These are phyloP conservation scores for Clarias magur DNA, from an alignment of 2,113 vertebrate species.

Conservation along the genomic window DNA sequence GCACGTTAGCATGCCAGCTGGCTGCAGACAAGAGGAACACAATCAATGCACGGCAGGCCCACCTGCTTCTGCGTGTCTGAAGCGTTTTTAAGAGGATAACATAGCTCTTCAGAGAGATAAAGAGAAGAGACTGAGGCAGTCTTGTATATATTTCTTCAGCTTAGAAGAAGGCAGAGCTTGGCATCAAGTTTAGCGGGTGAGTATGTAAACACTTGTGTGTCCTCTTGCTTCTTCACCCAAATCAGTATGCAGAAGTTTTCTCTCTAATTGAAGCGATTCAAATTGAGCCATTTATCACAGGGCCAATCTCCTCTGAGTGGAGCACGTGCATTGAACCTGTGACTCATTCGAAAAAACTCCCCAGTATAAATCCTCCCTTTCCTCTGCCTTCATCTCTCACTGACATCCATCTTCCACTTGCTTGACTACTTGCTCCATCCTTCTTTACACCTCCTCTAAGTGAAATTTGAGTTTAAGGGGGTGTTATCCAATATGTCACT, in stretches of 20 bases:
- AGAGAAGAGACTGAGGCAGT: slow-evolving; percentile 11
- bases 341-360: slow-evolving; percentile 52
- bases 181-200: neutral
- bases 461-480: neutral
- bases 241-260: slow-evolving; percentile 45
- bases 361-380: slow-evolving; percentile 33
- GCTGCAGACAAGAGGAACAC: slow-evolving; percentile 25
- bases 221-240: neutral
- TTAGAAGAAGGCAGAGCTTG: neutral
- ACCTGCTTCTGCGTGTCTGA: slow-evolving; percentile 36
- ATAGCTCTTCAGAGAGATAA: neutral
- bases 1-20: slow-evolving; percentile 43
- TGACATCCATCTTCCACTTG: slow-evolving; percentile 40
- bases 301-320: slow-evolving; percentile 44
- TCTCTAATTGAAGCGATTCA: slow-evolving; percentile 48
- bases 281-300: slow-evolving; percentile 52
- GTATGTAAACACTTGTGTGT: neutral
- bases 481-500: neutral
- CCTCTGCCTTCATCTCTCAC: slow-evolving; percentile 38
- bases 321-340: slow-evolving; percentile 41
- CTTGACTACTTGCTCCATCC: slow-evolving; percentile 25
- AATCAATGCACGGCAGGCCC: slow-evolving; percentile 44
- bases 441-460: neutral
- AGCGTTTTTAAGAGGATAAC: slow-evolving; percentile 26
- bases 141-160: neutral